These are phyloP conservation scores for Halcyon senegalensis DNA, from an alignment of 2,113 vertebrate species.

Conservation along the genomic window DNA sequence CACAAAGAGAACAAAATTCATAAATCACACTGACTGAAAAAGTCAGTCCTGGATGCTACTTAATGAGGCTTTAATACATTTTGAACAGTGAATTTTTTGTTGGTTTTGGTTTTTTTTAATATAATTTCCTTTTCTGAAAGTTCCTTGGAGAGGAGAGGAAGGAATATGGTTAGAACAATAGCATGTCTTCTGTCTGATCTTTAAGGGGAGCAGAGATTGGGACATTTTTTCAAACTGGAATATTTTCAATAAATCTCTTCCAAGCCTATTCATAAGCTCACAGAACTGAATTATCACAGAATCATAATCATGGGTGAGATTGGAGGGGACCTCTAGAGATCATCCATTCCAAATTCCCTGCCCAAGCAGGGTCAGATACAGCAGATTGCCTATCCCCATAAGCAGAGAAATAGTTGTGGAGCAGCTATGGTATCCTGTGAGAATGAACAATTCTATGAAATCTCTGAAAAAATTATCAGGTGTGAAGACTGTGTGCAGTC, in stretches of 20 bases:
- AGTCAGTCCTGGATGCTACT: background rate
- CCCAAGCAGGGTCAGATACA: background rate
- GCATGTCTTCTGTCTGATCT: background rate
- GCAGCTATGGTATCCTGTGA: rapidly evolving
- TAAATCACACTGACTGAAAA: constrained; percentile 34
- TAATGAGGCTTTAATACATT: constrained; percentile 39
- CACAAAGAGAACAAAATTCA: constrained; percentile 2
- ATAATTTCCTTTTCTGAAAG: background rate
- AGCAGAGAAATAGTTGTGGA: background rate
- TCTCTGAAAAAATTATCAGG: background rate
- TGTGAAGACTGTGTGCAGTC: background rate
- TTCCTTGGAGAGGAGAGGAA: background rate
- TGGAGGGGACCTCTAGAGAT: background rate
- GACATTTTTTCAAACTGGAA: background rate
- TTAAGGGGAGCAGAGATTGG: background rate
- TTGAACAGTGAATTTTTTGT: background rate
- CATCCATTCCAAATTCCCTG: background rate
- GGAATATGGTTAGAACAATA: background rate
- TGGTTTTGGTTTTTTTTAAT: background rate
- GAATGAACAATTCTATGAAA: background rate
- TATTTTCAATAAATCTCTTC: background rate
- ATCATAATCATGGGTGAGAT: background rate
- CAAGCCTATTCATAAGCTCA: background rate
- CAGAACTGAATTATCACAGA: background rate
- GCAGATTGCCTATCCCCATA: background rate